Evolutionary conservation across 2,888 invertebrate genomes (phyloP).

Genomic region (Nesidiocoris tenuis): DNA sequence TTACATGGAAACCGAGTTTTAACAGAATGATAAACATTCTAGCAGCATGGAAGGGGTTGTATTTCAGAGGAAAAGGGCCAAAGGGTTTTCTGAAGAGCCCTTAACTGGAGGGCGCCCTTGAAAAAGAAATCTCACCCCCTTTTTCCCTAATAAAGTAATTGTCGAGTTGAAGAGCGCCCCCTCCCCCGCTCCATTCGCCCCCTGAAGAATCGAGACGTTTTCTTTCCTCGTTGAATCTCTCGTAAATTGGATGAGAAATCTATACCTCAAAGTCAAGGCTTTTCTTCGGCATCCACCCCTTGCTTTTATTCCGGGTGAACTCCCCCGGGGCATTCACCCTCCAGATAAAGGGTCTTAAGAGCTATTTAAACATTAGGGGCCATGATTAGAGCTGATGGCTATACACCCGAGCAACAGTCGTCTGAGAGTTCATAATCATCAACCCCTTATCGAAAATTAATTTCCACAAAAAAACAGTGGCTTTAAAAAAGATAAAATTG

Average conservation of each 20-base stretch:
- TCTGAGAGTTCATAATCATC: too few species aligned
- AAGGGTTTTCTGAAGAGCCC: conserved; percentile 10
- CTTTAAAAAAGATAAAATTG: too few species aligned
- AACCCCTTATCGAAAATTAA: too few species aligned
- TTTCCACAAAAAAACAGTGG: too few species aligned
- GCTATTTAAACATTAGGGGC: conserved; percentile 42
- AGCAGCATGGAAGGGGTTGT: not conserved
- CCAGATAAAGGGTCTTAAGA: conserved; percentile 20
- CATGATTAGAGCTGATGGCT: conserved; percentile 9
- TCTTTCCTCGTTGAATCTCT: conserved; percentile 9
- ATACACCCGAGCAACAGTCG: conserved; percentile 21
- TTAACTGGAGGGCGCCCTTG: conserved; percentile 12
- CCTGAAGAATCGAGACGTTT: not conserved
- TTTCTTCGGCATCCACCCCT: conserved; percentile 9
- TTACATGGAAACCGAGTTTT: not conserved
- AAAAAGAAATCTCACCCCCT: conserved; percentile 9
- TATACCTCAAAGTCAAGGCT: conserved; percentile 40
- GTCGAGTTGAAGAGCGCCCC: conserved; percentile 19
- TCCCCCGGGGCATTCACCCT: not conserved
- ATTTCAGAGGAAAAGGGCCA: not conserved
- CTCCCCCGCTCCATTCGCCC: not conserved
- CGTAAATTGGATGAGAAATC: conserved; percentile 44
- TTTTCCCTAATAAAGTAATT: conserved; percentile 42
- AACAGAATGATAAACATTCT: not conserved
- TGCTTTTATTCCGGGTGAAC: not conserved